phyloP scores from a whole-genome alignment of 2,113 vertebrate species.

The Pungitius pungitius region DNA sequence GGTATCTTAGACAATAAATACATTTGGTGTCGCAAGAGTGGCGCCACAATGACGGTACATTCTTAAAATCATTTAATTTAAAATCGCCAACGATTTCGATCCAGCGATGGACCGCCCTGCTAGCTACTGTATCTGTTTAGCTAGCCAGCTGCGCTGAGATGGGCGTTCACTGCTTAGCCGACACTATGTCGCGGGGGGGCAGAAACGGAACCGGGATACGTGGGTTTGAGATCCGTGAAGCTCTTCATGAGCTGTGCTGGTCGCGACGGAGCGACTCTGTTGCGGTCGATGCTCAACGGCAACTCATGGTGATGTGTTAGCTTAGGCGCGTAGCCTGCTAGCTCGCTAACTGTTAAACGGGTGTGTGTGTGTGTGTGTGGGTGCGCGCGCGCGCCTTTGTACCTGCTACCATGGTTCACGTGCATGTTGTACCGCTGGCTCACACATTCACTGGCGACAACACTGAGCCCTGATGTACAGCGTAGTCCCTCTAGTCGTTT shows the following conservation, averaged over 20 bases:
- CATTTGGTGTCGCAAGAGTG: rapidly evolving
- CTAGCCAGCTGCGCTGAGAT: slow-evolving; percentile 71
- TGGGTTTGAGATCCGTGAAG: not conserved
- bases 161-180: slow-evolving; percentile 74
- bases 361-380: no score
- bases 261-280: not conserved
- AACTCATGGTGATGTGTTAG: slow-evolving; percentile 28
- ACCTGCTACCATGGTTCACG: not conserved
- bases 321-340: slow-evolving; percentile 33
- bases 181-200: slow-evolving; percentile 22
- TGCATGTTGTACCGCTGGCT: not conserved
- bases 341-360: slow-evolving; percentile 13
- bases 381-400: not conserved
- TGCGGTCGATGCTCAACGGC: slow-evolving; percentile 20
- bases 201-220: slow-evolving; percentile 2
- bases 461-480: not conserved
- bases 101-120: slow-evolving; percentile 48
- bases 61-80: not conserved
- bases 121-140: slow-evolving; percentile 52
- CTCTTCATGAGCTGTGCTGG: not conserved
- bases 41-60: rapidly evolving
- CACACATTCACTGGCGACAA: slow-evolving; percentile 9
- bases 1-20: not conserved
- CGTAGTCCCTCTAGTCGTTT: not conserved
- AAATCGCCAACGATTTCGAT: not conserved